phyloP scores from a whole-genome alignment of 2,888 invertebrate species.

The Pammene aurita region DNA sequence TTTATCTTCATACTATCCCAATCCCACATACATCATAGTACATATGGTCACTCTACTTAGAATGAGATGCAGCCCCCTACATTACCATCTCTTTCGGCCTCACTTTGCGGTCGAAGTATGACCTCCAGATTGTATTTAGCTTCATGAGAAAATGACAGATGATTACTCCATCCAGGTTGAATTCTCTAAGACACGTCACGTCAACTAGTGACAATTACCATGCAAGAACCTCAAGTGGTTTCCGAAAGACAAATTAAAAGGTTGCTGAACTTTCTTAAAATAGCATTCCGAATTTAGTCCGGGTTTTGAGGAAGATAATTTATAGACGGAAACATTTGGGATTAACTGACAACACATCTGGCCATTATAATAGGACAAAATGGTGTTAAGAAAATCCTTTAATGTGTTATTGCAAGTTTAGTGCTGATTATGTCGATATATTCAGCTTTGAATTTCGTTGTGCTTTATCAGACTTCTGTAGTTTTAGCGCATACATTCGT shows the following conservation, averaged over 20 bases:
- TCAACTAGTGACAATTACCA: not conserved
- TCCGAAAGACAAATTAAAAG: slow-evolving; percentile 13
- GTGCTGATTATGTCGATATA: not conserved
- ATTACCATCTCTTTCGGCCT: no score
- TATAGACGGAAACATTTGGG: slow-evolving; percentile 4
- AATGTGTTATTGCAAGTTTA: slow-evolving; percentile 4
- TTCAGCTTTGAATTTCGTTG: not conserved
- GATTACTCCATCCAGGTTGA: no score
- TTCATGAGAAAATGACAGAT: no score
- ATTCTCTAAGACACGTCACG: no score
- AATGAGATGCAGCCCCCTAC: no score
- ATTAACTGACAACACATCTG: not conserved
- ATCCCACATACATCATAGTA: no score
- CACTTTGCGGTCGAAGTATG: no score
- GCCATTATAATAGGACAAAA: slow-evolving; percentile 1
- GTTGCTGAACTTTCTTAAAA: slow-evolving; percentile 11
- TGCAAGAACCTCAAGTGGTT: not conserved
- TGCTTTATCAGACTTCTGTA: no score
- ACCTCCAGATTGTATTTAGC: no score
- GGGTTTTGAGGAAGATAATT: slow-evolving; percentile 6
- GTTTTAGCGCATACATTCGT: no score
- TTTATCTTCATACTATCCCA: no score
- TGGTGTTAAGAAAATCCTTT: slow-evolving; percentile 1
- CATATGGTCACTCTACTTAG: no score
- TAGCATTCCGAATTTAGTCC: not conserved